Percentiles rank a stretch among this genome's conserved stretches.
phyloP scores from a whole-genome alignment of 2,888 invertebrate genomes.

The Thera obeliscata region DNA sequence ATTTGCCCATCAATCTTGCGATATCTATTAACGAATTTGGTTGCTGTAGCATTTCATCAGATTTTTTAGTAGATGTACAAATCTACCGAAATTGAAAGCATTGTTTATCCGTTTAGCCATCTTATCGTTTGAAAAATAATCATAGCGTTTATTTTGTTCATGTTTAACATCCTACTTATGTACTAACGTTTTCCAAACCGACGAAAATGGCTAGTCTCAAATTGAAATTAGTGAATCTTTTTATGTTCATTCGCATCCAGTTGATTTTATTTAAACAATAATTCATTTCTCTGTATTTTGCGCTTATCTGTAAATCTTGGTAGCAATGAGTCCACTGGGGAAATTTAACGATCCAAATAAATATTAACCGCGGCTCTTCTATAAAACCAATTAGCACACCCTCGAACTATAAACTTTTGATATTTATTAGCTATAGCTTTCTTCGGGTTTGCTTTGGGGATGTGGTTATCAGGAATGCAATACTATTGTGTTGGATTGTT shows the following conservation, averaged over 20 bases:
- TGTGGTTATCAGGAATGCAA: conserved; percentile 22
- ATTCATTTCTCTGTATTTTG: conserved; percentile 28
- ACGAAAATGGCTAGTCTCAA: conserved; percentile 81
- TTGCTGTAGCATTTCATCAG: conserved; percentile 66
- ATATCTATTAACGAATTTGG: conserved; percentile 56
- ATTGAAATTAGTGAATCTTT: conserved; percentile 41
- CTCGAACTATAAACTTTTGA: conserved; percentile 2
- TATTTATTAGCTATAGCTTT: conserved; percentile 9
- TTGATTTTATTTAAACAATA: conserved; percentile 18
- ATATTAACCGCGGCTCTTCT: neutral
- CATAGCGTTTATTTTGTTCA: conserved; percentile 24
- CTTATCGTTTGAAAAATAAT: conserved; percentile 32
- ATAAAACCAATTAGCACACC: conserved; percentile 10
- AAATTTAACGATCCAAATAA: neutral
- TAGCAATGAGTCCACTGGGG: conserved; percentile 23
- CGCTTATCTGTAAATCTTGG: conserved; percentile 36
- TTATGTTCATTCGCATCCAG: conserved; percentile 24
- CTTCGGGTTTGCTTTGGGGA: conserved; percentile 18
- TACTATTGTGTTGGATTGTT: conserved; percentile 47
- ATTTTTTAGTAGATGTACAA: conserved; percentile 49
- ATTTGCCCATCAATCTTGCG: conserved; percentile 47
- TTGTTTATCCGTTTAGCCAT: conserved; percentile 27
- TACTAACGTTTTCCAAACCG: conserved; percentile 60
- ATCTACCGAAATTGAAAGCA: conserved; percentile 38
- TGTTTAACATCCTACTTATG: conserved; percentile 33